Base-by-base conservation (phyloP, 2,888 invertebrate genomes). In the Cheilosia vulpina region DNA sequence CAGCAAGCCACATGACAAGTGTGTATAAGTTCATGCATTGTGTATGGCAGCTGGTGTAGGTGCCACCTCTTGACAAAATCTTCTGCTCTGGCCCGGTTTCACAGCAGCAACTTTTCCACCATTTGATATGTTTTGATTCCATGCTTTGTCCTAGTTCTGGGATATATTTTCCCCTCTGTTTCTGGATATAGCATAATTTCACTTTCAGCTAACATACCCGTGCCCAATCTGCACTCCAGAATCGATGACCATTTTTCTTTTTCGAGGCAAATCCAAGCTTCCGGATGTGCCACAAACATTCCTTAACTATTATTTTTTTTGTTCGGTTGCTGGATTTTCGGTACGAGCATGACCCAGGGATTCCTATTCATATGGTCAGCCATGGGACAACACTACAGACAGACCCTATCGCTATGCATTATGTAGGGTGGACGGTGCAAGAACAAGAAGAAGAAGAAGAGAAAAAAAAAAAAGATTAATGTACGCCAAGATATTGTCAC, bases 401-500 rank as follows among this genome's bases (percentile, higher is more conserved):
- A 19, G 47, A 75, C 45, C 45, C 38, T 52, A 53, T 43, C 45
- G 55, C 43, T 38, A 65, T 73, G 53, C 73, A 73, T 53, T 60
- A 60, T 38, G 63, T 65, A 53, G 17, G 24, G 24, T 55, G 34
- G 53, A 62, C 62, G 38, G 62, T 62, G 27, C 41, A 41, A 52
- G 31, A 19, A 21, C 7, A 27, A 1, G 27, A 27, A 27, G 27
- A 17, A n/a, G 7, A 41, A 34, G n/a, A 13, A 55, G 17, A 38
- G 27, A 11, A 21, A 58, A 21, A 58, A 57, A 41, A 53, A 77
- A 72, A 83, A 78, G 72, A 83, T 83, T 69, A 84, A 79, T 79
- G 83, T 69, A 84, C 79, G 77, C 73, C 83, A 75, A 79, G 83
- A 84, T 84, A 84, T 79, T 84, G 83, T 84, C 83, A 84, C 79